Conservation (phyloP, 1,140 invertebrate species). For the Zaprionus tsacasi region DNA sequence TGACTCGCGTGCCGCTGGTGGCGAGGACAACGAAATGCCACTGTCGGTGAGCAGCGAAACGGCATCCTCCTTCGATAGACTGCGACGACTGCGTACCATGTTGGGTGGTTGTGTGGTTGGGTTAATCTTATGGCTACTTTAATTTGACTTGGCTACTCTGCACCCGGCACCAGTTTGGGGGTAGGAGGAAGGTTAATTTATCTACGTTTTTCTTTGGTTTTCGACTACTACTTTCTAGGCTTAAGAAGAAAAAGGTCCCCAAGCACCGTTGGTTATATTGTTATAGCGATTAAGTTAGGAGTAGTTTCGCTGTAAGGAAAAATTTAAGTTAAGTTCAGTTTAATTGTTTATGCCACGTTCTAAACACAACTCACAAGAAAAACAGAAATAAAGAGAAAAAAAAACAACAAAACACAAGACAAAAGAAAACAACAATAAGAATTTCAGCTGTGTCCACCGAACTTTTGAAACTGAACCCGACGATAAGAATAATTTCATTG, state of each 20-base stretch:
- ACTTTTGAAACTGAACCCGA: conserved; percentile 39
- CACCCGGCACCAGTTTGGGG: conserved; percentile 60
- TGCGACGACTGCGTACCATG: conserved; percentile 81
- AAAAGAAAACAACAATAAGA: conserved; percentile 46
- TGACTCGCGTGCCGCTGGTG: conserved; percentile 60
- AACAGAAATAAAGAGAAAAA: conserved; percentile 26
- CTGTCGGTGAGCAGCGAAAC: conserved; percentile 70
- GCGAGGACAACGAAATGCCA: conserved; percentile 79
- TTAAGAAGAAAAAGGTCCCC: conserved; percentile 35
- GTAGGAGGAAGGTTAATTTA: conserved; percentile 38
- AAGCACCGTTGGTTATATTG: conserved; percentile 61
- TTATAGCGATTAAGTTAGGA: conserved; percentile 56
- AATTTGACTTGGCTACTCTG: conserved; percentile 23
- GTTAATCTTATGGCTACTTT: conserved; percentile 37
- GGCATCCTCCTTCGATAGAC: conserved; percentile 78
- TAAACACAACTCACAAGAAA: conserved; percentile 46
- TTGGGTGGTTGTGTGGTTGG: conserved; percentile 21
- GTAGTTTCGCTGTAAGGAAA: conserved; percentile 65
- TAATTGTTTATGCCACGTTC: conserved; percentile 58
- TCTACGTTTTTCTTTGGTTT: conserved; percentile 51
- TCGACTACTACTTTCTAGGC: conserved; percentile 39
- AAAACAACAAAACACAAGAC: conserved; percentile 8
- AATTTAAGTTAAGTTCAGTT: conserved; percentile 60
- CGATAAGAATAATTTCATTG: conserved; percentile 37
- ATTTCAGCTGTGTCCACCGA: conserved; percentile 75